These are phyloP conservation scores for Opisthograptis luteolata DNA, from an alignment of 2,888 invertebrate species.

Conservation along the genomic window DNA sequence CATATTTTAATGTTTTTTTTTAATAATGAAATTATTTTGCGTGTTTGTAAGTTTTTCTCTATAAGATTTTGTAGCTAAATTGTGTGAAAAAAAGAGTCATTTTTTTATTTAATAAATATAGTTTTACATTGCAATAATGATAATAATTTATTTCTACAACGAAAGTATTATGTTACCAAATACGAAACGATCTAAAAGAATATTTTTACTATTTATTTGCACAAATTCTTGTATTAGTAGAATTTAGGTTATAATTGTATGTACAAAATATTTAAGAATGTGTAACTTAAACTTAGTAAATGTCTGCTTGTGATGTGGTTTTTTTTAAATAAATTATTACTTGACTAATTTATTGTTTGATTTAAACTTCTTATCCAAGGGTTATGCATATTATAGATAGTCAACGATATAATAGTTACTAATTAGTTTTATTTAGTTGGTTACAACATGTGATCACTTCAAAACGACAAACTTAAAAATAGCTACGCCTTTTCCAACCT, in stretches of 20 bases:
- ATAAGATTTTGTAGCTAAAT: no score
- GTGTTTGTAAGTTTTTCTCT: no score
- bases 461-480: no score
- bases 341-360: background rate
- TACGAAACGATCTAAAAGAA: conserved; percentile 16
- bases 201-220: background rate
- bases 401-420: no score
- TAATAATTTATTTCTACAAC: conserved; percentile 26
- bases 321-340: conserved; percentile 31
- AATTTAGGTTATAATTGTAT: background rate
- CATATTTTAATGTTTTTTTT: no score
- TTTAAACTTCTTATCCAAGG: background rate
- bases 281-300: no score
- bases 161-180: conserved; percentile 54
- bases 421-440: no score
- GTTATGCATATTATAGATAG: no score
- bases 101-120: conserved; percentile 4
- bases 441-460: no score
- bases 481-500: no score
- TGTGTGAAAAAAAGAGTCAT: no score
- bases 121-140: background rate
- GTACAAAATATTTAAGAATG: conserved; percentile 16
- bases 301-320: conserved; percentile 14
- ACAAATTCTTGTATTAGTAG: background rate
- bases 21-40: no score